These are phyloP conservation scores for Odontamblyopus lacepedii DNA, from an alignment of 2,797 vertebrate species.

Conservation along the genomic window DNA sequence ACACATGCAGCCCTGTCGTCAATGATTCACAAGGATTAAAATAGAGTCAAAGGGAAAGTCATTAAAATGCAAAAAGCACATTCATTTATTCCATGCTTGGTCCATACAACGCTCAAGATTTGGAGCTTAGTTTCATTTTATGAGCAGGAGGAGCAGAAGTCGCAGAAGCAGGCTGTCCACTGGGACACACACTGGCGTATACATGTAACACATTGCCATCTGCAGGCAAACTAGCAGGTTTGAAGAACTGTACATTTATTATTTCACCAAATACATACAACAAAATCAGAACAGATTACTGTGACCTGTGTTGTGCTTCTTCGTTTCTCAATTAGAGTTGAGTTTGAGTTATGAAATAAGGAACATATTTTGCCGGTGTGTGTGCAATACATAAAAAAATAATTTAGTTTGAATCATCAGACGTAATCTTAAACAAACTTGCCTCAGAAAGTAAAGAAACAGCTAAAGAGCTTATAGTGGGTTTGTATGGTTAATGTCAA, in stretches of 20 bases:
- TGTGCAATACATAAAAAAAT: no score
- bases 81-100: conserved; percentile 20
- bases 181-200: conserved; percentile 47
- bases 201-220: conserved; percentile 73
- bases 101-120: conserved; percentile 43
- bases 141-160: conserved; percentile 44
- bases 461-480: no score
- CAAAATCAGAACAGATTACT: no score
- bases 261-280: neutral
- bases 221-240: conserved; percentile 63
- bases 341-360: neutral
- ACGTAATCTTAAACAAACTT: no score
- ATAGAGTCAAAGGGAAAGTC: conserved; percentile 31
- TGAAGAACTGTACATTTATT: neutral
- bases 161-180: conserved; percentile 34
- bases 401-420: no score
- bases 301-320: neutral
- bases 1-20: conserved; percentile 16
- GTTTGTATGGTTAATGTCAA: neutral
- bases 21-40: conserved; percentile 38
- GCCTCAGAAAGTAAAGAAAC: no score
- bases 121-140: conserved; percentile 36
- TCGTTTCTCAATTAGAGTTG: neutral
- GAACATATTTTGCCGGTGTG: no score
- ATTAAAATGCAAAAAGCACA: conserved; percentile 52